Evolutionary conservation across 2,888 invertebrate genomes (phyloP).

Genomic region (Temnothorax rugatulus): DNA sequence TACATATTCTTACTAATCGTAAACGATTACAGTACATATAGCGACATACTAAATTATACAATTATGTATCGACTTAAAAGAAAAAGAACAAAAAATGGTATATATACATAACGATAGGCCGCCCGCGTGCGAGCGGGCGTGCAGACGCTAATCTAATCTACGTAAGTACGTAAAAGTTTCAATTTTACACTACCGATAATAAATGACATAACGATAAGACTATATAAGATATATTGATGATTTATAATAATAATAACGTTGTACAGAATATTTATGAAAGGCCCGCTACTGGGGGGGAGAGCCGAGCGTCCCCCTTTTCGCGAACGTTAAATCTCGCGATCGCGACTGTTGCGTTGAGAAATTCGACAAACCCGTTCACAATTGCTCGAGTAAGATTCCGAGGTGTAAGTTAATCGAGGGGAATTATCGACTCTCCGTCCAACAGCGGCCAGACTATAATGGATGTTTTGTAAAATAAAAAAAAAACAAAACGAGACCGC

Average conservation of each 20-base stretch:
- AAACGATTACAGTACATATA: conserved; percentile 85
- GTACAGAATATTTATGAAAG: conserved; percentile 86
- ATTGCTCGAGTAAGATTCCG: conserved; percentile 36
- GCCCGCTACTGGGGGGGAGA: conserved; percentile 83
- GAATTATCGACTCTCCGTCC: conserved; percentile 79
- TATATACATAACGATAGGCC: conserved; percentile 71
- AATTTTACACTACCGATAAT: conserved; percentile 86
- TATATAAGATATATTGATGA: conserved; percentile 84
- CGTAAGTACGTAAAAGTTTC: conserved; percentile 85
- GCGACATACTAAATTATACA: conserved; percentile 84
- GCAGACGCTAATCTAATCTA: conserved; percentile 83
- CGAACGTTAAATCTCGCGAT: conserved; percentile 25
- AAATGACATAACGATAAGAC: conserved; percentile 85
- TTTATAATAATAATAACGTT: conserved; percentile 85
- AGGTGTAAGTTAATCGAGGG: conserved; percentile 22
- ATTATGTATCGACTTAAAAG: conserved; percentile 83
- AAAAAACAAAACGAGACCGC: conserved; percentile 77
- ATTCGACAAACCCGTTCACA: conserved; percentile 27
- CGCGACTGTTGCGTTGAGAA: conserved; percentile 20
- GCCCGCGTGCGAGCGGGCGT: conserved; percentile 73
- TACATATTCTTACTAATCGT: conserved; percentile 86
- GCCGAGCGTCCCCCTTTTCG: conserved; percentile 72
- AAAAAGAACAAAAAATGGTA: conserved; percentile 77
- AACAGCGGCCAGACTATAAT: conserved; percentile 84
- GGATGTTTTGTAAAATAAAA: conserved; percentile 84